phyloP scores from a whole-genome alignment of 2,113 vertebrate genomes.

The Lichenostomus cassidix region DNA sequence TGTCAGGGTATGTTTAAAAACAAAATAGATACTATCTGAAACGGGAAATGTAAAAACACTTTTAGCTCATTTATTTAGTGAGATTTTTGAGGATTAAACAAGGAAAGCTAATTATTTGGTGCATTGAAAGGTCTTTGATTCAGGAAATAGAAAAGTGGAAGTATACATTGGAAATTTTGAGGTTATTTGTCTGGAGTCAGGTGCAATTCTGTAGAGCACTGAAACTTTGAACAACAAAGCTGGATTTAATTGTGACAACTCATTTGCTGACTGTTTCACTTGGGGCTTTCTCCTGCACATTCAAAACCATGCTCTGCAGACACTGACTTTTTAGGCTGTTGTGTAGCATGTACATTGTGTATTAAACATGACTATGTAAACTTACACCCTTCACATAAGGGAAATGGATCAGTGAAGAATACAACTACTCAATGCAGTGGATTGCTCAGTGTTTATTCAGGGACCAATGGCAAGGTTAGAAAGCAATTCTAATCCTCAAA shows the following conservation, averaged over 20 bases:
- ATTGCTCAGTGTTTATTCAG: neutral
- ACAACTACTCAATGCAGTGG: accelerated
- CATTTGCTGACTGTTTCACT: neutral
- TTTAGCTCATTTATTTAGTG: neutral
- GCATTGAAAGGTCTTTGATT: neutral
- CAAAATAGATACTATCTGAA: neutral
- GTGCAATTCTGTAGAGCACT: neutral
- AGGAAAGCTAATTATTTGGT: neutral
- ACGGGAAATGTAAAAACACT: neutral
- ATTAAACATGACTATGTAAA: neutral
- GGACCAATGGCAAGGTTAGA: neutral
- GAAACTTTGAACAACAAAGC: accelerated
- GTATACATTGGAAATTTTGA: neutral
- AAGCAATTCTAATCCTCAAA: neutral
- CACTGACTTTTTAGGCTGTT: neutral
- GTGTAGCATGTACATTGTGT: neutral
- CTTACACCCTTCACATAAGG: neutral
- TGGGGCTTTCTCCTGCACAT: neutral
- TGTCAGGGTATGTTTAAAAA: neutral
- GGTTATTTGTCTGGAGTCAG: neutral
- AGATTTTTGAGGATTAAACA: neutral
- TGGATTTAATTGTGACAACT: neutral
- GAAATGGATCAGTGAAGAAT: neutral
- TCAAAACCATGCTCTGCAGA: neutral
- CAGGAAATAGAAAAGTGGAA: neutral